Evolutionary conservation across 1,140 invertebrate genomes (phyloP).

Genomic region (Musca vetustissima): DNA sequence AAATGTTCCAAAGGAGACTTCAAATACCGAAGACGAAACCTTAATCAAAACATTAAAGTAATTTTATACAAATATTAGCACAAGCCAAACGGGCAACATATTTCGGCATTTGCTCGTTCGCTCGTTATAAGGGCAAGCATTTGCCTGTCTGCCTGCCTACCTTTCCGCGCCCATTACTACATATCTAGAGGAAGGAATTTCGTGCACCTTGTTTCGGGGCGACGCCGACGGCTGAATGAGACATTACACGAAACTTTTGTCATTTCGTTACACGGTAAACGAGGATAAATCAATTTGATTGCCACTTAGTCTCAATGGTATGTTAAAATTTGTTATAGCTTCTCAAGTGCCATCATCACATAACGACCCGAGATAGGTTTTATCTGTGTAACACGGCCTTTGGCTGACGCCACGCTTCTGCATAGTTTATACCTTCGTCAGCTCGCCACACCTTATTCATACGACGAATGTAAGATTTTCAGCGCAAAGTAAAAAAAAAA

Average conservation of each 20-base stretch:
- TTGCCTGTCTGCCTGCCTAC: not conserved
- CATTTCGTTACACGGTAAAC: conserved; percentile 18
- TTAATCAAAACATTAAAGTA: conserved; percentile 14
- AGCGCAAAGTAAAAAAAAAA: too few species aligned
- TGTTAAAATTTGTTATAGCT: conserved; percentile 15
- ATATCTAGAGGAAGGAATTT: not conserved
- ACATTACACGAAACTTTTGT: conserved; percentile 12
- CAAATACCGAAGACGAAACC: not conserved
- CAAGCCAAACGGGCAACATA: not conserved
- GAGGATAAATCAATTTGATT: conserved; percentile 22
- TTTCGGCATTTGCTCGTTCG: not conserved
- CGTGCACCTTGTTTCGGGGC: not conserved
- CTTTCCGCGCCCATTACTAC: not conserved
- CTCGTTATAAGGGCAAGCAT: not conserved
- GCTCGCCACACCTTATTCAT: too few species aligned
- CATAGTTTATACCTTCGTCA: too few species aligned
- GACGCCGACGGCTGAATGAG: not conserved
- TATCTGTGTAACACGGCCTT: too few species aligned
- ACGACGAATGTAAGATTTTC: too few species aligned
- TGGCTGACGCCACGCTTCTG: too few species aligned
- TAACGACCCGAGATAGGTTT: too few species aligned
- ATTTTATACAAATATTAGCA: conserved; percentile 12
- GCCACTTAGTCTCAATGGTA: conserved; percentile 19
- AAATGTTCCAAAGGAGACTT: too few species aligned
- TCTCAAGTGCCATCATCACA: conserved; percentile 1